Evolutionary conservation across 2,888 invertebrate species (phyloP).

Genomic region (Trissoscelio sp.): DNA sequence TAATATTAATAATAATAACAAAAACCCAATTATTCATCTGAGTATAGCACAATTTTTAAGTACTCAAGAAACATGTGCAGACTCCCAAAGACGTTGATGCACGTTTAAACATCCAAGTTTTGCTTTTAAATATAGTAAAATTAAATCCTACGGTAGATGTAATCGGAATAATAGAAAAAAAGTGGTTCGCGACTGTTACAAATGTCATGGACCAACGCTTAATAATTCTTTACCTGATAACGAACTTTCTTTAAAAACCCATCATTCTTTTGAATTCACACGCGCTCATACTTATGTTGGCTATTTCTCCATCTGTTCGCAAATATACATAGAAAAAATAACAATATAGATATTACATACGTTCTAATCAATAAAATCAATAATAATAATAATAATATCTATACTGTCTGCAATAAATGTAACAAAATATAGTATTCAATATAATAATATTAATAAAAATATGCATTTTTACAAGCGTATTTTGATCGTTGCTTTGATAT

Average conservation of each 20-base stretch:
- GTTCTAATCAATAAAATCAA: slow-evolving; percentile 80
- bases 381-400: slow-evolving; percentile 81
- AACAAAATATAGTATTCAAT: slow-evolving; percentile 82
- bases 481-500: slow-evolving; percentile 84
- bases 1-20: slow-evolving; percentile 51
- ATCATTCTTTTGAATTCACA: slow-evolving; percentile 55
- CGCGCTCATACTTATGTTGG: slow-evolving; percentile 36
- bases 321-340: slow-evolving; percentile 78
- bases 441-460: slow-evolving; percentile 76
- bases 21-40: slow-evolving; percentile 34
- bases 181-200: slow-evolving; percentile 68
- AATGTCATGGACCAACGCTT: slow-evolving; percentile 80
- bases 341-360: slow-evolving; percentile 79
- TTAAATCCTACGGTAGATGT: slow-evolving; percentile 69
- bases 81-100: slow-evolving; percentile 59
- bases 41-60: slow-evolving; percentile 49
- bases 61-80: slow-evolving; percentile 49
- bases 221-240: slow-evolving; percentile 70
- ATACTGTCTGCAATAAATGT: slow-evolving; percentile 80
- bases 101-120: slow-evolving; percentile 64
- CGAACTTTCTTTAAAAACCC: slow-evolving; percentile 63
- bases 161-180: slow-evolving; percentile 62
- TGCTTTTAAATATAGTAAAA: slow-evolving; percentile 68
- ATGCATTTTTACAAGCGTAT: slow-evolving; percentile 83
- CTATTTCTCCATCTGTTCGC: slow-evolving; percentile 53